Base-by-base conservation (phyloP, 2,113 vertebrate species). In the Hippopotamus amphibius region DNA sequence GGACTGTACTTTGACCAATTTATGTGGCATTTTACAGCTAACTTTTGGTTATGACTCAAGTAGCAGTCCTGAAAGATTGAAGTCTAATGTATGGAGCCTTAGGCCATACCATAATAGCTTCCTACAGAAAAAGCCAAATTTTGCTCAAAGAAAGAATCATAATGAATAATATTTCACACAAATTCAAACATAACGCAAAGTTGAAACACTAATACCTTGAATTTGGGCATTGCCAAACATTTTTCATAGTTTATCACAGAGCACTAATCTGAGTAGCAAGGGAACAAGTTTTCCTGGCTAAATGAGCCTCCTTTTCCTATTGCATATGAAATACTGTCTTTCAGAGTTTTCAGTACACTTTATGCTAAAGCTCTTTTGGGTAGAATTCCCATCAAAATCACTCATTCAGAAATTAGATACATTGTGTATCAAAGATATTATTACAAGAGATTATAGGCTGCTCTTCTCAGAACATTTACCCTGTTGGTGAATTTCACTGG, bases 1-100 rank as follows among this genome's bases (percentile, higher is more conserved):
- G 48, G 79, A 81, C 95, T 63, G 89, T 48, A 90, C 80, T 95
- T 93, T 93, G 53, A 71, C 41, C 24, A 97, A 81, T 88, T 90
- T 71, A 41, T 92, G 63, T 95, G 74, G 15, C 22, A 92, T 92
- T 96, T 97, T 87, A 82, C 46, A 92, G 43, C 77, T 95, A 90
- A 96, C 86, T 98, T 96, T 97, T 97, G 96, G 96, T 95, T 95
- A 95, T 46, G 79, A 88, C 76, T 90, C 89, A 57, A 87, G n/a
- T 13, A 93, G 81, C 10, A 71, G 63, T 83, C 7, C 12, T 55
- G 46, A 76, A 96, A 93, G 63, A 85, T 84, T 94, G 79, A 84
- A 76, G 24, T 43, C 33, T 88, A 57, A 57, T 43, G 6, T 84
- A 74, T 2, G 74, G 65, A 88, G 69, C 93, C 92, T 74, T 81